A percentile compares a stretch with the other conserved stretches of the same genome.
These are phyloP conservation scores for Cygnus buccinator DNA, from an alignment of 2,113 vertebrate genomes.

Conservation along the genomic window DNA sequence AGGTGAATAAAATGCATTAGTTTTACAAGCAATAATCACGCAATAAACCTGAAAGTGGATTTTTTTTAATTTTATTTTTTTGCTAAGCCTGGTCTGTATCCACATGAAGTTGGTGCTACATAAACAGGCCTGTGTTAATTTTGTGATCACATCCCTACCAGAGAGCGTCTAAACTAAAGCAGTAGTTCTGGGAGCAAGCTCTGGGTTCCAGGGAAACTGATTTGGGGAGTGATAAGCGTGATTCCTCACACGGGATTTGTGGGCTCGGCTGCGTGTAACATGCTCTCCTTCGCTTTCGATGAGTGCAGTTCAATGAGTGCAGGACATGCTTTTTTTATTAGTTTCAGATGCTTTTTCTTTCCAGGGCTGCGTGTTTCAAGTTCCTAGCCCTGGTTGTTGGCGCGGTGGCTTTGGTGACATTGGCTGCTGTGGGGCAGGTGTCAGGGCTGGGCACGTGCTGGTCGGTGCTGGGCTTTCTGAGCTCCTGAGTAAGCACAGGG, in stretches of 20 bases:
- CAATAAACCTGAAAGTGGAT: not conserved
- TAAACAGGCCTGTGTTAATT: not conserved
- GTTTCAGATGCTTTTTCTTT: slow-evolving; percentile 14
- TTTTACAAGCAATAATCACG: slow-evolving; percentile 13
- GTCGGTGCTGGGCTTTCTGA: not conserved
- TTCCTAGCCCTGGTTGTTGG: not conserved
- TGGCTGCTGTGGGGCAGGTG: not conserved
- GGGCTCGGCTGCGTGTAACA: not conserved
- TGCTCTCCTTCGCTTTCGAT: not conserved
- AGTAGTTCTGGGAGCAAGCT: not conserved
- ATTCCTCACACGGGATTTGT: not conserved
- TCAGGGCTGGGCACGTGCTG: fast-evolving
- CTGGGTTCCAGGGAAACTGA: not conserved
- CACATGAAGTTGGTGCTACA: not conserved
- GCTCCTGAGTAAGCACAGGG: too few species aligned
- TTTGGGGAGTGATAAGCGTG: not conserved
- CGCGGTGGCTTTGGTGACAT: not conserved
- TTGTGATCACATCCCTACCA: not conserved
- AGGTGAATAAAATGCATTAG: slow-evolving; percentile 22
- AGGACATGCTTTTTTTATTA: not conserved
- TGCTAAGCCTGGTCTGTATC: not conserved
- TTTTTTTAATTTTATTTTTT: not conserved
- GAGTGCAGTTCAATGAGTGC: not conserved
- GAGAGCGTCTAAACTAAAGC: not conserved
- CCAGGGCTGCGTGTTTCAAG: not conserved